Evolutionary conservation across 1,140 invertebrate species (phyloP).

Genomic region (Aphelenchoides besseyi): DNA sequence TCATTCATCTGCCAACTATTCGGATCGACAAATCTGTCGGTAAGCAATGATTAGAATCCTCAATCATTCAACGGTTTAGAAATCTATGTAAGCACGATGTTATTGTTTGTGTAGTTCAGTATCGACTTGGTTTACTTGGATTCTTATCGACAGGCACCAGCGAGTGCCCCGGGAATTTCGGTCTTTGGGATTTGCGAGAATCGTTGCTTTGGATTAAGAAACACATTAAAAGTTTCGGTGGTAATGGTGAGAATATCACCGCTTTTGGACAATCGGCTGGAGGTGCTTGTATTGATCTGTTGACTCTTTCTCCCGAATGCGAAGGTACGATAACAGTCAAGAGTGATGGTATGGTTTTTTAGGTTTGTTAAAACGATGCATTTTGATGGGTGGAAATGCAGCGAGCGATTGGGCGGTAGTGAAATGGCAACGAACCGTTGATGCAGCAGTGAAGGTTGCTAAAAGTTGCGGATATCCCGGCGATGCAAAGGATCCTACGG

Average conservation of each 20-base stretch:
- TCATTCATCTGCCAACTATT: constrained; percentile 9
- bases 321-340: too few relatives aligned
- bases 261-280: constrained; percentile 73
- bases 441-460: constrained; percentile 34
- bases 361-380: constrained; percentile 43
- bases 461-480: constrained; percentile 39
- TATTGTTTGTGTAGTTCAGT: constrained; percentile 91
- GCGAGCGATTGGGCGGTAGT: constrained; percentile 42
- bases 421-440: constrained; percentile 16
- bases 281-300: constrained; percentile 61
- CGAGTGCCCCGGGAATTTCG: constrained; percentile 86
- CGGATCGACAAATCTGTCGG: constrained; percentile 16
- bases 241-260: constrained; percentile 68
- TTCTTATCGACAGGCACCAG: constrained; percentile 69
- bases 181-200: constrained; percentile 67
- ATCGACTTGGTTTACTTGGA: constrained; percentile 80
- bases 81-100: constrained; percentile 74
- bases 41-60: not conserved
- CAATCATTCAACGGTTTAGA: not conserved
- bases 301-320: constrained; percentile 41
- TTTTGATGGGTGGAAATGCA: constrained; percentile 46
- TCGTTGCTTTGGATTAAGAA: constrained; percentile 60
- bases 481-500: constrained; percentile 9
- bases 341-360: too few relatives aligned
- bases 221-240: constrained; percentile 67